Evolutionary conservation across 2,797 vertebrate genomes (phyloP), one percentile per base, ranked within the genome.

Genomic region (Carcharodon carcharias): DNA sequence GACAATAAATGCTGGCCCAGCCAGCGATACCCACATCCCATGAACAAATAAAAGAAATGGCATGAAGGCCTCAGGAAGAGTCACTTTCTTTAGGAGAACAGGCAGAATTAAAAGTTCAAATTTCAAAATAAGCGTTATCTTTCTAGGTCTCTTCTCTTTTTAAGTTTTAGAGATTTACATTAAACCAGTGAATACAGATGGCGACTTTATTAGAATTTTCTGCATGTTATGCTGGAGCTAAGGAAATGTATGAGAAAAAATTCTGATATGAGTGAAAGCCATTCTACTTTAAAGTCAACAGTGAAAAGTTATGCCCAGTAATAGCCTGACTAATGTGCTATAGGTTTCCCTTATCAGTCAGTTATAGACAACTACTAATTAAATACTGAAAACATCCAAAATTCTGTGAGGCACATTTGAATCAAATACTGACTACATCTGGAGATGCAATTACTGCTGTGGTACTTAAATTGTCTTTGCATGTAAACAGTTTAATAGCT

Each of bases 401-500:
- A 63, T 61, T 40, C 35, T 40, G 58, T 4, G 21, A 45, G 61
- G 61, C 18, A 67, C 65, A 65, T 65, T 65, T 93, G 61, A 93
- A 65, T 93, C 16, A 63, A 50, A 50, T 63, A 35, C n/a, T 21
- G 18, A n/a, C 18, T 93, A 63, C 61, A 31, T 93, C 61, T 93
- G 16, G 91, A 31, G 61, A 65, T 67, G n/a, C 61, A 93, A 67
- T 93, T 93, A 67, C 35, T 45, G 61, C 28, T 93, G 91, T 54
- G 35, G 88, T 93, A 45, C 65, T 93, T 93, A 93, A 93, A 93
- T 93, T 93, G 61, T 26, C 21, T 63, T n/a, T 65, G 61, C n/a
- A 40, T 45, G n/a, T 4, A 65, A 93, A 63, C n/a, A 45, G 91
- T 61, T 61, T 35, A 93, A 63, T 3, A 93, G n/a, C 91, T 45